Conservation (phyloP, 2,113 vertebrate species). For the Megatriorchis doriae region DNA sequence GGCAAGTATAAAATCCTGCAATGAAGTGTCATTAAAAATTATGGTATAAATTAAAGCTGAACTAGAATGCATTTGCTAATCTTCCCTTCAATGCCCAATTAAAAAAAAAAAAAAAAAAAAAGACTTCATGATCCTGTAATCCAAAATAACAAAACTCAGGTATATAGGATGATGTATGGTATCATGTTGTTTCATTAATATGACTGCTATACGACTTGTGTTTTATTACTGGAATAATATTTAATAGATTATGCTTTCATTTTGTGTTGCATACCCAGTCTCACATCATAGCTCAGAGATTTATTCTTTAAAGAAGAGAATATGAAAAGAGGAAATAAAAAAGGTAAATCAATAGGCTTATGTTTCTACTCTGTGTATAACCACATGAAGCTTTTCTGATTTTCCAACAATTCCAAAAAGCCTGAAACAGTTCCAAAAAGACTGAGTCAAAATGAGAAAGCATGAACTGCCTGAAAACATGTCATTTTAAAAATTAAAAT, state of each 20-base stretch:
- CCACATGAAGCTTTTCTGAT: neutral
- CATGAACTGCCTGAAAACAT: neutral
- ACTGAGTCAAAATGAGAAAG: neutral
- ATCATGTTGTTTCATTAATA: neutral
- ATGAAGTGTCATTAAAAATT: neutral
- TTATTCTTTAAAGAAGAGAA: conserved; percentile 2
- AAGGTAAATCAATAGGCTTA: neutral
- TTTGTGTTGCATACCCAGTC: neutral
- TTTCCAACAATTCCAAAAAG: neutral
- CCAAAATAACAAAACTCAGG: neutral
- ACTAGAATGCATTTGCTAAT: neutral
- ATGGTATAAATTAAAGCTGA: neutral
- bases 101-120: neutral
- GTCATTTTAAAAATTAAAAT: conserved; percentile 4
- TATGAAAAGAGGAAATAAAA: conserved; percentile 29
- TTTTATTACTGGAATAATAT: neutral
- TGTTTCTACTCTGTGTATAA: conserved; percentile 4
- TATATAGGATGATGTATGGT: neutral
- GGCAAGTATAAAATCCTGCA: neutral
- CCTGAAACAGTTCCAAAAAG: conserved; percentile 12
- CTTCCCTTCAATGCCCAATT: neutral
- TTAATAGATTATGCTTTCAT: neutral
- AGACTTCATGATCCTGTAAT: neutral
- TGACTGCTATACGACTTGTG: neutral
- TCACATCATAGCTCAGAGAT: neutral